Evolutionary conservation across 2,888 invertebrate species (phyloP).

Genomic region (Stenurella melanura): DNA sequence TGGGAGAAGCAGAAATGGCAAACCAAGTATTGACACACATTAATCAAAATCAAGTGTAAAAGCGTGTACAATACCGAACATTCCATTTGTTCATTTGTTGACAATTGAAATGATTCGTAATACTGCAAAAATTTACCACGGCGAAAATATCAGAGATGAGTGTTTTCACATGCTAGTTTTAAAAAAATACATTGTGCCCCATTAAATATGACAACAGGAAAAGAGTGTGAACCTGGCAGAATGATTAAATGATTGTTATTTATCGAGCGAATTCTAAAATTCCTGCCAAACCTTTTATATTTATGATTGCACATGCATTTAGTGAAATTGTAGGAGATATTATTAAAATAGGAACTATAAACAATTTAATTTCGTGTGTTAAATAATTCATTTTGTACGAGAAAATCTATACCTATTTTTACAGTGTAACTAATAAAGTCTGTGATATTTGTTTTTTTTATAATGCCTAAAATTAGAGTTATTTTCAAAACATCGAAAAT

Average conservation of each 20-base stretch:
- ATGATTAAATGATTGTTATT: conserved; percentile 6
- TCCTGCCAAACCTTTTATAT: not conserved
- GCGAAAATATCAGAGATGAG: not conserved
- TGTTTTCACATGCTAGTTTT: conserved; percentile 17
- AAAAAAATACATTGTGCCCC: conserved; percentile 8
- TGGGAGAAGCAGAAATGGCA: not conserved
- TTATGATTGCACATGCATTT: not conserved
- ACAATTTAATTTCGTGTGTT: too few species aligned
- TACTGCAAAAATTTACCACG: conserved; percentile 1
- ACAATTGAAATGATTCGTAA: conserved; percentile 14
- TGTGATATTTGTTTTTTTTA: too few species aligned
- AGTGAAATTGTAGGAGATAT: not conserved
- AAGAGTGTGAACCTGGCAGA: not conserved
- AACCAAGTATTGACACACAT: not conserved
- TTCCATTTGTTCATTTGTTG: conserved; percentile 15
- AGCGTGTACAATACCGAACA: not conserved
- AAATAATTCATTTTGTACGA: too few species aligned
- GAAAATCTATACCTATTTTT: too few species aligned
- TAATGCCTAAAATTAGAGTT: too few species aligned
- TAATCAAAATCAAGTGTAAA: not conserved
- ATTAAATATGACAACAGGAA: conserved; percentile 1
- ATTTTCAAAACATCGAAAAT: too few species aligned
- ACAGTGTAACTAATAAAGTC: too few species aligned
- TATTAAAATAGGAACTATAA: not conserved
- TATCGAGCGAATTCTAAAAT: not conserved